Percentiles rank a stretch among this genome's conserved stretches.
These are phyloP conservation scores for Scortum barcoo DNA, from an alignment of 2,113 vertebrate species.

Conservation along the genomic window DNA sequence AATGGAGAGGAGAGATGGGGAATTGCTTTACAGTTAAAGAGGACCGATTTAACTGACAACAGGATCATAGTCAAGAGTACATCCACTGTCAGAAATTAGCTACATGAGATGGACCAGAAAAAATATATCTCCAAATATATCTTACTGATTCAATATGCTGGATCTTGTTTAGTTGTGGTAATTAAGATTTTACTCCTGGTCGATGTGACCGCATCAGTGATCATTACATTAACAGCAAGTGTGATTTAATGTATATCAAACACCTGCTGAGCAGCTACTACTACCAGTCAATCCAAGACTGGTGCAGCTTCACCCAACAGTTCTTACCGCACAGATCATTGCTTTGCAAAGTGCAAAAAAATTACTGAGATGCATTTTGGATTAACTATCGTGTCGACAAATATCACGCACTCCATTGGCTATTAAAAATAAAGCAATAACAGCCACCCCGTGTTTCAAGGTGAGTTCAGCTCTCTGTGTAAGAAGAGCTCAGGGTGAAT, in stretches of 20 bases:
- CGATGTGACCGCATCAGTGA: too few species aligned
- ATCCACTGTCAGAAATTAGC: background rate
- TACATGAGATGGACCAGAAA: background rate
- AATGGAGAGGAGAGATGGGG: background rate
- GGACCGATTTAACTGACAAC: constrained; percentile 1
- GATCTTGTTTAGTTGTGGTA: background rate
- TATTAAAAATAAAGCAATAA: constrained; percentile 10
- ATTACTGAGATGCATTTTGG: too few species aligned
- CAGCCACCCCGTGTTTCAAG: background rate
- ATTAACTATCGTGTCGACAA: too few species aligned
- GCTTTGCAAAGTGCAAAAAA: too few species aligned
- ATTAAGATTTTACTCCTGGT: background rate
- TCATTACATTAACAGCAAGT: too few species aligned
- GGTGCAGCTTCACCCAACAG: too few species aligned
- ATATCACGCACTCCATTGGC: too few species aligned
- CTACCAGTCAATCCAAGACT: too few species aligned
- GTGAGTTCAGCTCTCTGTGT: constrained; percentile 6
- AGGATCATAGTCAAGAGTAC: constrained; percentile 1
- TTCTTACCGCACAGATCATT: too few species aligned
- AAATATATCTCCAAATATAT: background rate
- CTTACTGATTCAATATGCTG: background rate
- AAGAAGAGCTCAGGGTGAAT: constrained; percentile 18
- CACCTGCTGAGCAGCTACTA: background rate
- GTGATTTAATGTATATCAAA: too few species aligned
- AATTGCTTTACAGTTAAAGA: constrained; percentile 11